Percentiles rank a stretch among this genome's conserved stretches.
Conservation (phyloP, 2,797 vertebrate genomes). For the Gallirallus australis region DNA sequence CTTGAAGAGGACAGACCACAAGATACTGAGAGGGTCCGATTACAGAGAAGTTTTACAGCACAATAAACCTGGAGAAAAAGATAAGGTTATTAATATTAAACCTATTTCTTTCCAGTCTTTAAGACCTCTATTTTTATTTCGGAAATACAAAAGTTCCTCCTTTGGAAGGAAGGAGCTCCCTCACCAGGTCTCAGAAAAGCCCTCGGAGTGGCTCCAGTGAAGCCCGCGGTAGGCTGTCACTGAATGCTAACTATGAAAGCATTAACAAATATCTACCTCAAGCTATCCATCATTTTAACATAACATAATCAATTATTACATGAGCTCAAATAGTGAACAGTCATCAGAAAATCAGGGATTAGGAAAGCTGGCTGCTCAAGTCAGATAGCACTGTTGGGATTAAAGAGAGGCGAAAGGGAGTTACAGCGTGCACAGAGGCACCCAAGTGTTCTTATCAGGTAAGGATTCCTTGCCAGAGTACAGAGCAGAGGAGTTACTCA, state of each 20-base stretch:
- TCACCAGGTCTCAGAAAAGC: neutral
- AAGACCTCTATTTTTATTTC: neutral
- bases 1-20: neutral
- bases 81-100: neutral
- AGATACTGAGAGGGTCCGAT: neutral
- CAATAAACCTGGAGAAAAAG: neutral
- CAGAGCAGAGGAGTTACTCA: neutral
- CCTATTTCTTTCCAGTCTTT: neutral
- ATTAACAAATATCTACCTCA: neutral
- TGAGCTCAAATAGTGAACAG: neutral
- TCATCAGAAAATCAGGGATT: neutral
- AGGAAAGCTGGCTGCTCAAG: neutral
- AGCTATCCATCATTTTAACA: neutral
- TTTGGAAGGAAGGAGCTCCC: neutral
- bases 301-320: neutral
- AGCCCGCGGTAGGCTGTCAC: neutral
- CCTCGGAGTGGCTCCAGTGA: neutral
- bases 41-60: neutral
- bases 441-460: neutral
- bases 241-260: neutral
- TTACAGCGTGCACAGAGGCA: neutral
- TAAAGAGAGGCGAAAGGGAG: neutral
- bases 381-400: neutral
- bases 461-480: neutral
- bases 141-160: neutral